phyloP scores from a whole-genome alignment of 2,888 invertebrate genomes.

The Amorpha juglandis region DNA sequence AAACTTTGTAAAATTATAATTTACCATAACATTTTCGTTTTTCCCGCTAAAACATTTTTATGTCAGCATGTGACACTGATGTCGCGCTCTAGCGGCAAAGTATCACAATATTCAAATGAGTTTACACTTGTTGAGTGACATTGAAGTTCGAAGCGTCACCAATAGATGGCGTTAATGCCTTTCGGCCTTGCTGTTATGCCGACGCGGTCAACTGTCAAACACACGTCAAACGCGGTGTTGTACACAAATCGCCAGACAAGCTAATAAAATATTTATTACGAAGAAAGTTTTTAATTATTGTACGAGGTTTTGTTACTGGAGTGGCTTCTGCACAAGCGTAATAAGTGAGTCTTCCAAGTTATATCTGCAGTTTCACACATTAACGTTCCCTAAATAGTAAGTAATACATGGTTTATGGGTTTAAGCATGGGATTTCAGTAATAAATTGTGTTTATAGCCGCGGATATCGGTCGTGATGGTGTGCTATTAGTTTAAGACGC shows the following conservation, averaged over 20 bases:
- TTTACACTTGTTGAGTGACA: slow-evolving; percentile 28
- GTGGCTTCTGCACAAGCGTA: slow-evolving; percentile 54
- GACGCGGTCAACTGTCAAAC: slow-evolving; percentile 46
- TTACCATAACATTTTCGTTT: slow-evolving; percentile 12
- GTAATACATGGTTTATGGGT: slow-evolving; percentile 68
- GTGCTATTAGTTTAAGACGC: slow-evolving; percentile 46
- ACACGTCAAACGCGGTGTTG: slow-evolving; percentile 58
- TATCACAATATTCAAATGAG: slow-evolving; percentile 60
- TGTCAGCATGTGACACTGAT: background rate
- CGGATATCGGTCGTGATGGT: slow-evolving; percentile 50
- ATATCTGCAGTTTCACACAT: slow-evolving; percentile 66
- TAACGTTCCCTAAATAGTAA: slow-evolving; percentile 64
- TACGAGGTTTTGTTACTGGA: slow-evolving; percentile 49
- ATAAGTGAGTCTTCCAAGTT: slow-evolving; percentile 58
- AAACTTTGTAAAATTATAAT: background rate
- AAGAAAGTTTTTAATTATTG: slow-evolving; percentile 69
- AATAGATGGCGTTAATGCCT: slow-evolving; percentile 66
- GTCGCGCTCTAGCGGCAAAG: slow-evolving; percentile 49
- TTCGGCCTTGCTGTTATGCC: slow-evolving; percentile 49
- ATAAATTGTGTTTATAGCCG: slow-evolving; percentile 59
- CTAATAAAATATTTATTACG: slow-evolving; percentile 79
- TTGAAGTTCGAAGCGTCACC: slow-evolving; percentile 37
- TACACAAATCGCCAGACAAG: slow-evolving; percentile 77
- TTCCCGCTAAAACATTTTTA: slow-evolving; percentile 34
- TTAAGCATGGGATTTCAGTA: slow-evolving; percentile 62